Evolutionary conservation across 2,888 invertebrate species (phyloP).

Genomic region (Hirtodrosophila duncani): DNA sequence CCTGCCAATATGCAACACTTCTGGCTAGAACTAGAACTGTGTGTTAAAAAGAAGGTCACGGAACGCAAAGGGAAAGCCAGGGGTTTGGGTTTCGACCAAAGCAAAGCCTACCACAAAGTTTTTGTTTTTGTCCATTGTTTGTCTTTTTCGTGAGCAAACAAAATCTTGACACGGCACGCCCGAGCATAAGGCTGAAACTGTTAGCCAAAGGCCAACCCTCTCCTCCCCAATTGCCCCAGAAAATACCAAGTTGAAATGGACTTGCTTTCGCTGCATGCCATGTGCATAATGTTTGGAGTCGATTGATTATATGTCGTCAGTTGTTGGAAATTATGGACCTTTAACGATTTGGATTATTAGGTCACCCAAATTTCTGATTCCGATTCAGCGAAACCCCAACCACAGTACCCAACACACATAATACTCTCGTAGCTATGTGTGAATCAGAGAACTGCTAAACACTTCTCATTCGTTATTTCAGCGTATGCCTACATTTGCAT

Average conservation of each 20-base stretch:
- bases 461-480: background rate
- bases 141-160: slow-evolving; percentile 51
- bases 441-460: no score
- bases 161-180: slow-evolving; percentile 22
- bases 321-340: background rate
- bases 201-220: slow-evolving; percentile 14
- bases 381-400: no score
- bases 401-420: no score
- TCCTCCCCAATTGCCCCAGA: slow-evolving; percentile 54
- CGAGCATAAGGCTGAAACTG: no score
- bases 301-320: slow-evolving; percentile 50
- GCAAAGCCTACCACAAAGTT: slow-evolving; percentile 58
- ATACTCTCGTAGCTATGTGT: no score
- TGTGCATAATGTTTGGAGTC: slow-evolving; percentile 8
- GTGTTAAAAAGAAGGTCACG: slow-evolving; percentile 53
- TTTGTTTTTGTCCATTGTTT: slow-evolving; percentile 42
- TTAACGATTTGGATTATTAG: slow-evolving; percentile 34
- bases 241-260: slow-evolving; percentile 33
- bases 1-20: slow-evolving; percentile 49
- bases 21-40: slow-evolving; percentile 6
- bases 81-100: slow-evolving; percentile 1
- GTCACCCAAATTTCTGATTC: slow-evolving; percentile 29
- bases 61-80: slow-evolving; percentile 16
- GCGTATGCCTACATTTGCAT: no score
- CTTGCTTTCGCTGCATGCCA: slow-evolving; percentile 8